Evolutionary conservation across 2,797 vertebrate species (phyloP).

Genomic region (Cottoperca gobio): DNA sequence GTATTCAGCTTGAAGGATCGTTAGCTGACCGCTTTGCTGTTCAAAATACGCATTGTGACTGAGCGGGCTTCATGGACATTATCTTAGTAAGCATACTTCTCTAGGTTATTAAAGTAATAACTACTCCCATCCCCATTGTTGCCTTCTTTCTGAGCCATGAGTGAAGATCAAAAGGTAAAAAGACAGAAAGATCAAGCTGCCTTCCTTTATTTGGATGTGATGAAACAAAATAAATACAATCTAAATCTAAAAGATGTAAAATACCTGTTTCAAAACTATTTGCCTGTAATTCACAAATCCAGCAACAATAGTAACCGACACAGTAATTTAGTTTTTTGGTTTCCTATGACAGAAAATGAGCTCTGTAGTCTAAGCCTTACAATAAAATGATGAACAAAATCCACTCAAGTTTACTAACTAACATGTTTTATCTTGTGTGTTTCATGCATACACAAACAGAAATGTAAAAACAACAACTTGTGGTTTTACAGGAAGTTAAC

Average conservation of each 20-base stretch:
- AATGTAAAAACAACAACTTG: background rate
- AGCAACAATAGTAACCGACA: background rate
- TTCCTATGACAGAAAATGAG: background rate
- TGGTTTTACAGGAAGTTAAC: background rate
- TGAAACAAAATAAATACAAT: too few species aligned
- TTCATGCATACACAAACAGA: background rate
- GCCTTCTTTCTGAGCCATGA: background rate
- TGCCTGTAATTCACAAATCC: background rate
- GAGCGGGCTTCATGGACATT: background rate
- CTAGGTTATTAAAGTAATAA: background rate
- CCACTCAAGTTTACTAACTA: too few species aligned
- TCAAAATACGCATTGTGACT: background rate
- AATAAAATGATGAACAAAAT: too few species aligned
- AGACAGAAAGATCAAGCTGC: background rate
- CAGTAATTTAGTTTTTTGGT: background rate
- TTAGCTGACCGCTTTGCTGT: background rate
- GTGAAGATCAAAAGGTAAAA: background rate
- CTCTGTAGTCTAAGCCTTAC: background rate
- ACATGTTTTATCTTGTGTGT: background rate
- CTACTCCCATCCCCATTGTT: background rate
- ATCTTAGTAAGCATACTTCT: background rate
- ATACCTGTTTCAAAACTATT: background rate
- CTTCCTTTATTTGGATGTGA: background rate
- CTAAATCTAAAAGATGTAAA: background rate
- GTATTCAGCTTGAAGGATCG: slow-evolving; percentile 18